phyloP scores from a whole-genome alignment of 2,113 vertebrate genomes.

The Geococcyx californianus region DNA sequence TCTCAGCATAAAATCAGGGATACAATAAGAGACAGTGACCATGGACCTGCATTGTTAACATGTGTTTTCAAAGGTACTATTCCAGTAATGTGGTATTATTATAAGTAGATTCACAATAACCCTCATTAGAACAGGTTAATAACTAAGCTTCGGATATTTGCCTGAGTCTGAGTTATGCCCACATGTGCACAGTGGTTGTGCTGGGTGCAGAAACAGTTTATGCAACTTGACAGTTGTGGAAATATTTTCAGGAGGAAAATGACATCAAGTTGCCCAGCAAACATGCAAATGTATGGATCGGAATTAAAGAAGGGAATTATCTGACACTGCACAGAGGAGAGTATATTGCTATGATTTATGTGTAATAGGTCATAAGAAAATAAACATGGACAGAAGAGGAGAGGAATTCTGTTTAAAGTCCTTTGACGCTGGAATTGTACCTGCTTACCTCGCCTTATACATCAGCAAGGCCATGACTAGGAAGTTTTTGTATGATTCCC shows the following conservation, averaged over 20 bases:
- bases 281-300: background rate
- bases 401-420: background rate
- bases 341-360: background rate
- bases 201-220: background rate
- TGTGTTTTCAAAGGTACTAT: background rate
- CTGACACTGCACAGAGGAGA: background rate
- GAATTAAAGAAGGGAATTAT: background rate
- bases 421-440: background rate
- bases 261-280: background rate
- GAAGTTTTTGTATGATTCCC: background rate
- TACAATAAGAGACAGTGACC: constrained; percentile 23
- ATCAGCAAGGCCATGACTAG: background rate
- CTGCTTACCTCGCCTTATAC: background rate
- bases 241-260: background rate
- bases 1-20: background rate
- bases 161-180: background rate
- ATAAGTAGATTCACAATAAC: background rate
- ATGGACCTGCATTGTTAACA: background rate
- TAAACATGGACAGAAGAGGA: background rate
- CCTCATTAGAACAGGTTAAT: background rate
- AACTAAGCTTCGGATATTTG: background rate
- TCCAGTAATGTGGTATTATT: background rate
- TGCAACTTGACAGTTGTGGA: background rate
- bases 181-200: background rate
- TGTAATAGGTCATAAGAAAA: background rate